Evolutionary conservation across 2,797 vertebrate genomes (phyloP).

Genomic region (Lycodopsis pacificus): DNA sequence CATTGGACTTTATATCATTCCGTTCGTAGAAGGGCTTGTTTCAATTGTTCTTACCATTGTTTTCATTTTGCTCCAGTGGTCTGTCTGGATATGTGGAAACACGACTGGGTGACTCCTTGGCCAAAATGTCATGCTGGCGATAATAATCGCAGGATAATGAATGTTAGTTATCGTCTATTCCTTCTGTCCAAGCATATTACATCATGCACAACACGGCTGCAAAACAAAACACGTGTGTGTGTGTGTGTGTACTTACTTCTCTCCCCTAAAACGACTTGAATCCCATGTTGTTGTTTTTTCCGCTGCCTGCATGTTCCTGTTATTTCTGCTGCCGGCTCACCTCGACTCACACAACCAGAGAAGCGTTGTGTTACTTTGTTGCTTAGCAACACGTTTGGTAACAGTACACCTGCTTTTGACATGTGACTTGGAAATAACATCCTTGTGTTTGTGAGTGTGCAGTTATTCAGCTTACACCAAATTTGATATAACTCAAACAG

Average conservation of each 20-base stretch:
- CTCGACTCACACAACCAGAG: constrained; percentile 29
- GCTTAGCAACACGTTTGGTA: constrained; percentile 66
- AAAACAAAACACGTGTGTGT: constrained; percentile 22
- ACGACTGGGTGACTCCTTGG: constrained; percentile 66
- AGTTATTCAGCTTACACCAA: neutral
- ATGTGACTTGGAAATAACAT: neutral
- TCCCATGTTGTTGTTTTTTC: constrained; percentile 53
- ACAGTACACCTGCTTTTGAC: constrained; percentile 36
- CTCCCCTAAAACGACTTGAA: constrained; percentile 58
- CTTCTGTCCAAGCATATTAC: neutral
- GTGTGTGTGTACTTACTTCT: constrained; percentile 54
- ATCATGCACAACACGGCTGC: neutral
- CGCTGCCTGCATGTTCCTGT: constrained; percentile 56
- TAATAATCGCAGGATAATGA: constrained; percentile 42
- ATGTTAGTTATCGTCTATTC: neutral
- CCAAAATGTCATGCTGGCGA: constrained; percentile 75
- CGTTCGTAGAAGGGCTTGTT: neutral
- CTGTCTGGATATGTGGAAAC: constrained; percentile 71
- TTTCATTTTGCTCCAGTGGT: constrained; percentile 82
- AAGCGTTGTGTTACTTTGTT: constrained; percentile 69
- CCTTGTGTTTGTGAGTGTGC: constrained; percentile 4
- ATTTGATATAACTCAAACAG: neutral
- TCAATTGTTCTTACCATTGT: constrained; percentile 54
- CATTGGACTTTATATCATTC: neutral
- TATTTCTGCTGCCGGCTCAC: constrained; percentile 19